Base-by-base conservation (phyloP, 2,888 invertebrate genomes). In the Galeruca laticollis region DNA sequence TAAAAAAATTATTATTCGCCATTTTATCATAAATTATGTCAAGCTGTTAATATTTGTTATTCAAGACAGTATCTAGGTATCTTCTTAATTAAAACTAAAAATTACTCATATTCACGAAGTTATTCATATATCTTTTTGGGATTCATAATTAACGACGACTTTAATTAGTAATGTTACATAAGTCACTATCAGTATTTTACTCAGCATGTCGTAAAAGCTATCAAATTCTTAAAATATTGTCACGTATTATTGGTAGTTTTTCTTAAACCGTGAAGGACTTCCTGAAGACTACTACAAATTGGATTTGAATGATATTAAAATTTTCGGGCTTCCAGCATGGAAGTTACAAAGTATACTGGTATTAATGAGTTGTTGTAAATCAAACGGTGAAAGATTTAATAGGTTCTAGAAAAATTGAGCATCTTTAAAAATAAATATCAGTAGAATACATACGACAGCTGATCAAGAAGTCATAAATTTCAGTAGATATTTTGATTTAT, bases 181-280 rank as follows among this genome's bases (percentile, higher is more conserved):
- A 43, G 15, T 47, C 47, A 47, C 18, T 47, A 15, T 15, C 15
- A 47, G 9, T 26, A 26, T 26, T 6, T 26, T 26, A 37, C 37
- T 13, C 37, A 6, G 37, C 47, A 15, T 47, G 47, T 13, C n/a
- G 40, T 40, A 5, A n/a, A 6, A n/a, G n/a, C 40, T 15, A 2
- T 47, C 18, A 18, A 18, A 18, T 18, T 47, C 47, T 8, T 18
- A 18, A 47, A 47, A 47, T 18, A 47, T 47, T 47, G 18, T 47
- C 18, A 40, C n/a, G n/a, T 40, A n/a, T 40, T 40, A n/a, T 40
- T 40, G n/a, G 40, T 40, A 40, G 40, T n/a, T 40, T 40, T 40
- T 40, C 5, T n/a, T n/a, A 40, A 13, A n/a, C 1, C n/a, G 13
- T 13, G 6, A 13, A 40, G 40, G 4, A 47, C 18, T 43, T n/a